Conservation (phyloP, 2,888 invertebrate species). For the Clivina fossor region DNA sequence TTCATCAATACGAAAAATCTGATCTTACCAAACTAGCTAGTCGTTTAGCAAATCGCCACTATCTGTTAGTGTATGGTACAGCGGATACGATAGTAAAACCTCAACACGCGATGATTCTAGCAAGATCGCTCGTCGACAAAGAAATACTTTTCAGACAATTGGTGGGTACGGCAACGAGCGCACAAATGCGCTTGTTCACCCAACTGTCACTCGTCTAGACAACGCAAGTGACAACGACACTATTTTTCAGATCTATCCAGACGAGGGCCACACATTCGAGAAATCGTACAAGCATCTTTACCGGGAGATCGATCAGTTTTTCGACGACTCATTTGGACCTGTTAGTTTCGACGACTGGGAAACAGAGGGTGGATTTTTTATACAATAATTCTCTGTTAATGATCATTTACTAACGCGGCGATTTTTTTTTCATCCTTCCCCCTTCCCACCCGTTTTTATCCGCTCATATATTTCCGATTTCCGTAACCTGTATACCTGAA, state of each 20-base stretch:
- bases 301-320: conserved; percentile 82
- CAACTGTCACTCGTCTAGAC: conserved; percentile 11
- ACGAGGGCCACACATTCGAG: conserved; percentile 76
- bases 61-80: conserved; percentile 77
- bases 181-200: not conserved
- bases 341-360: conserved; percentile 52
- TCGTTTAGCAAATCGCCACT: conserved; percentile 68
- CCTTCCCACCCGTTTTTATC: no score
- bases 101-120: conserved; percentile 82
- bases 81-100: conserved; percentile 85
- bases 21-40: conserved; percentile 79
- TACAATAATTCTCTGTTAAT: conserved; percentile 45
- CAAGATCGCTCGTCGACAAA: conserved; percentile 77
- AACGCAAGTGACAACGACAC: conserved; percentile 15
- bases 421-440: no score
- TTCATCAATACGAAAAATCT: conserved; percentile 70
- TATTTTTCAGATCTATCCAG: conserved; percentile 75
- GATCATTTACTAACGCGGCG: no score
- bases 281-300: conserved; percentile 75
- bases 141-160: conserved; percentile 82
- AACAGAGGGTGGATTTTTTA: conserved; percentile 51
- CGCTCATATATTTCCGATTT: no score
- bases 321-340: conserved; percentile 78
- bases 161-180: conserved; percentile 59
- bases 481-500: no score